A percentile compares a stretch with the other conserved stretches of the same genome.
Conservation (phyloP, 2,113 vertebrate species). For the Garra rufa region DNA sequence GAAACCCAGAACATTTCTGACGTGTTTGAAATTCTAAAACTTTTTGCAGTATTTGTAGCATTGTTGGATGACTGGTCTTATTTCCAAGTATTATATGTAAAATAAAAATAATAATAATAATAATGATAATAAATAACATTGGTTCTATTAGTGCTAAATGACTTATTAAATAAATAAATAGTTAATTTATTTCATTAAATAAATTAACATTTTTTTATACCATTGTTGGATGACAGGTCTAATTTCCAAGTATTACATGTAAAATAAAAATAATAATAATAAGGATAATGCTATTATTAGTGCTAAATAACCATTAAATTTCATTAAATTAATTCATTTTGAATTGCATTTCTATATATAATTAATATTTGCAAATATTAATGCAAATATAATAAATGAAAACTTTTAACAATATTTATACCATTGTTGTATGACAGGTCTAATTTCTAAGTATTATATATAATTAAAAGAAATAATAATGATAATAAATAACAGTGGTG, state of each 20-base stretch:
- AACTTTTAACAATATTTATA: too few species aligned
- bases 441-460: background rate
- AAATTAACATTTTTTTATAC: too few species aligned
- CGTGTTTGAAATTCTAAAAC: background rate
- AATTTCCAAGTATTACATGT: background rate
- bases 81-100: background rate
- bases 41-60: background rate
- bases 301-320: too few species aligned
- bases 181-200: too few species aligned
- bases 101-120: background rate
- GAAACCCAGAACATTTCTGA: slow-evolving; percentile 14
- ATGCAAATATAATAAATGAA: too few species aligned
- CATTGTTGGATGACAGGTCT: background rate
- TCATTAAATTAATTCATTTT: too few species aligned
- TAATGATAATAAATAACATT: background rate
- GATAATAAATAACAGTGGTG: too few species aligned
- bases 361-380: too few species aligned
- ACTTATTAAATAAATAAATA: too few species aligned
- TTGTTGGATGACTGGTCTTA: background rate
- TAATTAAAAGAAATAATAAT: too few species aligned
- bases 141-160: background rate
- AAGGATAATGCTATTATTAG: background rate
- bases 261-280: background rate
- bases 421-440: background rate
- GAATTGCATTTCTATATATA: too few species aligned